A percentile compares a stretch with the other conserved stretches of the same genome.
phyloP scores from a whole-genome alignment of 1,140 invertebrate genomes.

The Polypedilum pembai region DNA sequence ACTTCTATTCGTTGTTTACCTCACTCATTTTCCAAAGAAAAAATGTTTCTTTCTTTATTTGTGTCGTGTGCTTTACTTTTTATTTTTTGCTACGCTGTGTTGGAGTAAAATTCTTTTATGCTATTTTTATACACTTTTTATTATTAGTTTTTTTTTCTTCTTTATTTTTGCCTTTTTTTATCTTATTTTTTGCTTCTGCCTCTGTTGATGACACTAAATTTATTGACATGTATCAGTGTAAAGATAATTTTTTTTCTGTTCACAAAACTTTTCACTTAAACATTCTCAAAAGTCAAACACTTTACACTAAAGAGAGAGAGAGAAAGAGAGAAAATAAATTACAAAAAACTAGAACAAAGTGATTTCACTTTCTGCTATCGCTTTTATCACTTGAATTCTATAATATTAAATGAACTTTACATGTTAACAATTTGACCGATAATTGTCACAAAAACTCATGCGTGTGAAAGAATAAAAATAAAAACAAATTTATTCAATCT shows the following conservation, averaged over 20 bases:
- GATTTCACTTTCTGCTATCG: too few relatives aligned
- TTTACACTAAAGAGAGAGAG: too few relatives aligned
- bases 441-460: background rate
- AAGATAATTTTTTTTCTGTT: too few relatives aligned
- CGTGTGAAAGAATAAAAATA: background rate
- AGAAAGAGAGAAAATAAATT: too few relatives aligned
- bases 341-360: too few relatives aligned
- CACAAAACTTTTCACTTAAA: too few relatives aligned
- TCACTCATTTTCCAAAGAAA: slow-evolving; percentile 6
- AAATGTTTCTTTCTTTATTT: background rate
- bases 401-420: too few relatives aligned
- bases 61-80: background rate
- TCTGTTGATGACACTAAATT: background rate
- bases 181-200: background rate
- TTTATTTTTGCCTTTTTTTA: background rate
- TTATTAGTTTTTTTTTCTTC: background rate
- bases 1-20: background rate
- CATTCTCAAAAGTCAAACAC: too few relatives aligned
- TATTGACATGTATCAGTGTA: too few relatives aligned
- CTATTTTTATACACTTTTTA: slow-evolving; percentile 6
- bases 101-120: slow-evolving; percentile 13
- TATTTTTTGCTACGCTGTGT: background rate
- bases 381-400: too few relatives aligned
- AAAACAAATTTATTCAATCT: background rate
- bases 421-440: background rate